Evolutionary conservation across 2,797 vertebrate species (phyloP).

Genomic region (Anniella stebbinsi): DNA sequence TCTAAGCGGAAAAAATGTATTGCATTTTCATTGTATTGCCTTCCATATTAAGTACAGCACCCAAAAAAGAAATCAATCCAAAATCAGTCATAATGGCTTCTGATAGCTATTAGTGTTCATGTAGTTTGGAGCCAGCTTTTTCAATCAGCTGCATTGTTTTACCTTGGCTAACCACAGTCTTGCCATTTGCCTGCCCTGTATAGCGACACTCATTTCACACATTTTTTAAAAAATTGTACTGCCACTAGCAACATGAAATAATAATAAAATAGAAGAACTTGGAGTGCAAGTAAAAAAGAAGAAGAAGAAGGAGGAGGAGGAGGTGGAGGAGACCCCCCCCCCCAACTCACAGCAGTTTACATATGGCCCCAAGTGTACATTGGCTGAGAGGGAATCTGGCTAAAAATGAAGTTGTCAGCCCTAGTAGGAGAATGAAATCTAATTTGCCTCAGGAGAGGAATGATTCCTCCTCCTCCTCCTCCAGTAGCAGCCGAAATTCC

Average conservation of each 20-base stretch:
- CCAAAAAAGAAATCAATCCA: conserved; percentile 30
- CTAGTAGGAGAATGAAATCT: conserved; percentile 62
- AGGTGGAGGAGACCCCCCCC: too few relatives aligned
- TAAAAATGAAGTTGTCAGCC: conserved; percentile 65
- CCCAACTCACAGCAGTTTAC: conserved; percentile 35
- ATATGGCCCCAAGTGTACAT: conserved; percentile 16
- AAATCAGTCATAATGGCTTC: conserved; percentile 32
- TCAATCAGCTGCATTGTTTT: conserved; percentile 42
- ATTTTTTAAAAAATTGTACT: conserved; percentile 44
- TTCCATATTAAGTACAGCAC: conserved; percentile 29
- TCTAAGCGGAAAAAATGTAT: background rate
- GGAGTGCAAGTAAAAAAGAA: conserved; percentile 41
- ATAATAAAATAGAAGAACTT: conserved; percentile 25
- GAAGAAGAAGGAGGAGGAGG: background rate
- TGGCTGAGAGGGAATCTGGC: conserved; percentile 37
- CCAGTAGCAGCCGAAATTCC: conserved; percentile 70
- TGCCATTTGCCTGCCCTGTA: conserved; percentile 50
- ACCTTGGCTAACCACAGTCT: conserved; percentile 26
- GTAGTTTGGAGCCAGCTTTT: conserved; percentile 29
- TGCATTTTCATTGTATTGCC: conserved; percentile 20
- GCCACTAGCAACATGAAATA: conserved; percentile 44
- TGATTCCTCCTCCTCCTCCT: conserved; percentile 58
- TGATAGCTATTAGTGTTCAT: conserved; percentile 13
- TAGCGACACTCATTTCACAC: conserved; percentile 27
- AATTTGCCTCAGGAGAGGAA: conserved; percentile 65